Evolutionary conservation across 2,797 vertebrate species (phyloP).

Genomic region (Helicolenus hilgendorfi): DNA sequence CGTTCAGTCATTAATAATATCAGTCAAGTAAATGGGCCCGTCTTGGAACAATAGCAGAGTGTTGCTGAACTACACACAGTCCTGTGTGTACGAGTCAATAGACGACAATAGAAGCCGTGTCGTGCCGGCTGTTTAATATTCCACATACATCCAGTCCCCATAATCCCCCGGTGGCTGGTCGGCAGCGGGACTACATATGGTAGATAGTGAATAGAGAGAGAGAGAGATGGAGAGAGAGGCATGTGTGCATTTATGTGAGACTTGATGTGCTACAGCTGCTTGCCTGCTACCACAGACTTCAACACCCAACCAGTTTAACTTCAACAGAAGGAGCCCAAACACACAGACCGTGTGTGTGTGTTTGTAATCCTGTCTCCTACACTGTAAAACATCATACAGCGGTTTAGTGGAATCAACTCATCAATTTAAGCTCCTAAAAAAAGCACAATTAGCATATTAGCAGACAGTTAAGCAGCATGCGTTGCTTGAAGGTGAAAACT

Average conservation of each 20-base stretch:
- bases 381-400: background rate
- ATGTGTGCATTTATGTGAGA: conserved; percentile 26
- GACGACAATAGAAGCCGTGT: conserved; percentile 51
- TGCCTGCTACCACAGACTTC: conserved; percentile 10
- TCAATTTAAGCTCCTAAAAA: background rate
- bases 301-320: background rate
- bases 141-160: conserved; percentile 58
- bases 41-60: conserved; percentile 68
- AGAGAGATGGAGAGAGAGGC: background rate
- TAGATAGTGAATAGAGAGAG: background rate
- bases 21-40: conserved; percentile 74
- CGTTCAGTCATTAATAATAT: conserved; percentile 82
- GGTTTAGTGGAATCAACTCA: background rate
- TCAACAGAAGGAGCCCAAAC: conserved; percentile 28
- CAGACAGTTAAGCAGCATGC: background rate
- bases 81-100: conserved; percentile 52
- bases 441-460: background rate
- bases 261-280: conserved; percentile 55
- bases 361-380: background rate
- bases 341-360: conserved; percentile 11
- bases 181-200: conserved; percentile 21
- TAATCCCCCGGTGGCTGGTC: conserved; percentile 62
- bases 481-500: background rate
- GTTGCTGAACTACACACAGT: conserved; percentile 55
- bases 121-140: conserved; percentile 71